Conservation (phyloP, 1,140 invertebrate species). For the Drosophila miranda region DNA sequence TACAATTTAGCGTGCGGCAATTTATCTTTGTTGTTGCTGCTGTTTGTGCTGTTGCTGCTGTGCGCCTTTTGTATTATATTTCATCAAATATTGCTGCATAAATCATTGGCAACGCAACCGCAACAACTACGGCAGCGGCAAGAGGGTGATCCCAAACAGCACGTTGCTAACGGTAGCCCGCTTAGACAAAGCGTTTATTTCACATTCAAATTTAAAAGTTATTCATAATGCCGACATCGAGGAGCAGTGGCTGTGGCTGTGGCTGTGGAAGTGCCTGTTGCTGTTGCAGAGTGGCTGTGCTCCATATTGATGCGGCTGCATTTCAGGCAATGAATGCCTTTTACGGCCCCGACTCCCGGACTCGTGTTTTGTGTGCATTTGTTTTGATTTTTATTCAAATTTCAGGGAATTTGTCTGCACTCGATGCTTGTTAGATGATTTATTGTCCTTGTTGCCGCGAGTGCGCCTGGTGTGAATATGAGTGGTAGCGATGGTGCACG, state of each 20-base stretch:
- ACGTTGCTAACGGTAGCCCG: constrained; percentile 75
- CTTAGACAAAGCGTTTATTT: constrained; percentile 80
- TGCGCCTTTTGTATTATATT: constrained; percentile 78
- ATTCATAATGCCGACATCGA: constrained; percentile 73
- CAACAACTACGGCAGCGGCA: constrained; percentile 34
- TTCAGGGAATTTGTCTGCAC: constrained; percentile 76
- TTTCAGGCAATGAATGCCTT: constrained; percentile 58
- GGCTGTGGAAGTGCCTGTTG: constrained; percentile 2
- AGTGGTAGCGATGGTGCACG: constrained; percentile 66
- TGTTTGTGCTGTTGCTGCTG: constrained; percentile 36
- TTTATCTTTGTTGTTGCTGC: constrained; percentile 65
- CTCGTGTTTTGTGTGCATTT: constrained; percentile 68
- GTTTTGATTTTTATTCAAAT: constrained; percentile 73
- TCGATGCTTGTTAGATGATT: constrained; percentile 66
- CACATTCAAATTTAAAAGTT: constrained; percentile 80
- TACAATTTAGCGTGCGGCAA: constrained; percentile 73
- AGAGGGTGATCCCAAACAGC: constrained; percentile 35
- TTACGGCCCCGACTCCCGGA: constrained; percentile 27
- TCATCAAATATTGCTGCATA: constrained; percentile 78
- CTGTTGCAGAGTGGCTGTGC: constrained; percentile 33
- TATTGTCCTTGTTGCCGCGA: constrained; percentile 69
- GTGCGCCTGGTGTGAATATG: constrained; percentile 71
- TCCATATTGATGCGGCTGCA: constrained; percentile 71
- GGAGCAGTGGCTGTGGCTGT: constrained; percentile 16
- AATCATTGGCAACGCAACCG: constrained; percentile 64